phyloP scores from a whole-genome alignment of 1,140 invertebrate species.

The Drosophila littoralis region DNA sequence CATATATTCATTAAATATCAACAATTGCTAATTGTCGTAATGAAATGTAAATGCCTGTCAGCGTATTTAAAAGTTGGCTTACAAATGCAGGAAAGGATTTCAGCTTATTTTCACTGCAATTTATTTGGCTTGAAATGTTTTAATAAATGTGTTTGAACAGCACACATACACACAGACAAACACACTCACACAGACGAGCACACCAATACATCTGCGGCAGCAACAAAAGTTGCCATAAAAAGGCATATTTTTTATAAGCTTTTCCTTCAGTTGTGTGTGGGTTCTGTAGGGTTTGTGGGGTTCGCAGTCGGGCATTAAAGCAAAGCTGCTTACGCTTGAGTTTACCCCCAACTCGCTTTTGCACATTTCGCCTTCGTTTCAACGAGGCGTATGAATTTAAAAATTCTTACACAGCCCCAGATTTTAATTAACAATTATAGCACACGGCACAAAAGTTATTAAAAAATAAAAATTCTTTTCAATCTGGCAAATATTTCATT shows the following conservation, averaged over 20 bases:
- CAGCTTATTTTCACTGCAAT: neutral
- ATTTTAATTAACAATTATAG: conserved; percentile 31
- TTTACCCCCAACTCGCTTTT: conserved; percentile 20
- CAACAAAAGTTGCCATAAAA: conserved; percentile 49
- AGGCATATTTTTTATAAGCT: conserved; percentile 61
- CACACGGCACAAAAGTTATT: neutral
- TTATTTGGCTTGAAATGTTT: conserved; percentile 48
- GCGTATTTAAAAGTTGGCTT: conserved; percentile 26
- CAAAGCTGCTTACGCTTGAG: conserved; percentile 54
- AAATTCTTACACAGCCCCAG: neutral
- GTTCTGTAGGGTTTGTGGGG: neutral
- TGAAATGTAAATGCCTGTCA: neutral
- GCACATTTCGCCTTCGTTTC: conserved; percentile 14
- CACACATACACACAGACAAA: neutral
- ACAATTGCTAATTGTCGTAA: no score
- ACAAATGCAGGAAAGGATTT: neutral
- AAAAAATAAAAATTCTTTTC: conserved; percentile 9
- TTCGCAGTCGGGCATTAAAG: conserved; percentile 12
- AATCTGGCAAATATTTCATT: conserved; percentile 41
- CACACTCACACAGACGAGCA: conserved; percentile 10
- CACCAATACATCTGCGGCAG: conserved; percentile 6
- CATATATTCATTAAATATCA: neutral
- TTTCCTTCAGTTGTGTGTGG: conserved; percentile 6
- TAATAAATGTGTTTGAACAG: conserved; percentile 58
- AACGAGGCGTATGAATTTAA: conserved; percentile 15